Conservation (phyloP, 1,140 invertebrate species). For the Gryon sp. region DNA sequence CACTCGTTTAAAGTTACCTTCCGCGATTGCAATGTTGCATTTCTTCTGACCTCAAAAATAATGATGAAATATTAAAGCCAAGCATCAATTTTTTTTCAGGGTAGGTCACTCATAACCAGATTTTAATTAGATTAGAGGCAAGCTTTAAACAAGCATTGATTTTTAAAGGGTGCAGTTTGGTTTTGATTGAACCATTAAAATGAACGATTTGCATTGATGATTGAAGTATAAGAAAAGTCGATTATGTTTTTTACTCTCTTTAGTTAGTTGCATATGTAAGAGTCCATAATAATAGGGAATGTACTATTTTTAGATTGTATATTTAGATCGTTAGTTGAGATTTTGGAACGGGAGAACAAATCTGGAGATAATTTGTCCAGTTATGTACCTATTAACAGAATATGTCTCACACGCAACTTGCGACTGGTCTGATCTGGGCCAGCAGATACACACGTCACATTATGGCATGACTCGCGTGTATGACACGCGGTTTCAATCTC, state of each 20-base stretch:
- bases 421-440: slow-evolving; percentile 52
- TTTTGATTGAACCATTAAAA: slow-evolving; percentile 14
- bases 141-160: slow-evolving; percentile 35
- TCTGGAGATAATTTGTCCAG: slow-evolving; percentile 47
- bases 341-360: slow-evolving; percentile 30
- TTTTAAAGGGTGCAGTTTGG: slow-evolving; percentile 21
- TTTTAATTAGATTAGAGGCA: slow-evolving; percentile 34
- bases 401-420: slow-evolving; percentile 35
- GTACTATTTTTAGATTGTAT: slow-evolving; percentile 27
- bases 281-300: no score
- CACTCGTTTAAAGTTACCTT: slow-evolving; percentile 12
- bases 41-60: slow-evolving; percentile 49
- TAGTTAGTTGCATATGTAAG: no score
- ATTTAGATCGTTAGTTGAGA: background rate
- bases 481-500: slow-evolving; percentile 40
- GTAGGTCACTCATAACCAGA: slow-evolving; percentile 3
- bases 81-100: slow-evolving; percentile 20
- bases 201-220: slow-evolving; percentile 6
- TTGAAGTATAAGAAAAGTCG: background rate
- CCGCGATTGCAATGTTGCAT: slow-evolving; percentile 8
- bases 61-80: slow-evolving; percentile 48
- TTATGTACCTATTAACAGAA: slow-evolving; percentile 45
- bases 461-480: slow-evolving; percentile 27
- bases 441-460: slow-evolving; percentile 54
- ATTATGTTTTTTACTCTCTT: background rate